Evolutionary conservation across 1,140 invertebrate genomes (phyloP).

Genomic region (Leptinotarsa texana): DNA sequence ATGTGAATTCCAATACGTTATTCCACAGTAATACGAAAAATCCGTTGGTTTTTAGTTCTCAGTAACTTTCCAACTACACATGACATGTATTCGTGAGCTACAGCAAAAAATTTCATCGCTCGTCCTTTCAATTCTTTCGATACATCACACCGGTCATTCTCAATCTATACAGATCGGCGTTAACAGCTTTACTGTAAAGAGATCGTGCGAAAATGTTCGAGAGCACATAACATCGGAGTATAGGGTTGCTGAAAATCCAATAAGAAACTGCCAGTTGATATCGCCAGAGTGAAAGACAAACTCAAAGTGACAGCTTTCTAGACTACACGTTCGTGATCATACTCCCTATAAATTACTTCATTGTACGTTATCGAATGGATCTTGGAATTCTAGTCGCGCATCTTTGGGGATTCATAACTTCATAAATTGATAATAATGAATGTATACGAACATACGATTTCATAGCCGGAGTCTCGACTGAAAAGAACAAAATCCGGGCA

Average conservation of each 20-base stretch:
- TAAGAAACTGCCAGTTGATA: conserved; percentile 18
- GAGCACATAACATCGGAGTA: conserved; percentile 12
- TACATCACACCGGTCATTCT: conserved; percentile 6
- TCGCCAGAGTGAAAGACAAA: conserved; percentile 4
- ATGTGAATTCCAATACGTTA: no score
- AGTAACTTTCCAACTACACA: no score
- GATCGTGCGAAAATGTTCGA: conserved; percentile 7
- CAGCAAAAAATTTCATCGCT: background rate
- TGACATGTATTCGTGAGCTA: no score
- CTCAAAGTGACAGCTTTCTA: conserved; percentile 11
- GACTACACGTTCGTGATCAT: conserved; percentile 5
- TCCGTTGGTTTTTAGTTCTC: no score
- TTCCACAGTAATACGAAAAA: no score
- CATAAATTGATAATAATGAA: no score
- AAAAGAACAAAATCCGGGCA: no score
- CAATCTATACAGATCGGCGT: conserved; percentile 14
- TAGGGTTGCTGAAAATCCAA: conserved; percentile 19
- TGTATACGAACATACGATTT: no score
- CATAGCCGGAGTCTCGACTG: no score
- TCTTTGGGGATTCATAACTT: background rate
- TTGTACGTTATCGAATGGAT: background rate
- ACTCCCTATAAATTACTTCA: conserved; percentile 22
- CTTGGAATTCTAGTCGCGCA: background rate
- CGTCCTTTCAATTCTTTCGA: background rate
- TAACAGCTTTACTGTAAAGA: conserved; percentile 8